Evolutionary conservation across 2,888 invertebrate genomes (phyloP).

Genomic region (Mellilla xanthometata): DNA sequence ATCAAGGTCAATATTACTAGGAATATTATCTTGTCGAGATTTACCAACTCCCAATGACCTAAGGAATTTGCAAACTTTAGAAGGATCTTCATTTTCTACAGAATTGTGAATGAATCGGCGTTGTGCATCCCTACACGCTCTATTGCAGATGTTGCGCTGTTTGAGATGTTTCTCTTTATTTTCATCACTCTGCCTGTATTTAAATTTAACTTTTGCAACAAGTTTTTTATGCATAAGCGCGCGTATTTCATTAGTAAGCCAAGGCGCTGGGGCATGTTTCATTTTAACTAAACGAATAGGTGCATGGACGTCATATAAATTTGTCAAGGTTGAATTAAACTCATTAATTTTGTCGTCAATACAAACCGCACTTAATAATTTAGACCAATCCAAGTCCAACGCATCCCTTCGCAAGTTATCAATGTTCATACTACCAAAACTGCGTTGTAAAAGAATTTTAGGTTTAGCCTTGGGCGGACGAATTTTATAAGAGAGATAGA

Average conservation of each 20-base stretch:
- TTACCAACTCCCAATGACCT: constrained; percentile 1
- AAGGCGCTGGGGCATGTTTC: not conserved
- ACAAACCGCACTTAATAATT: not conserved
- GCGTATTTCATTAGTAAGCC: constrained; percentile 1
- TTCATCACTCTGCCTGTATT: not conserved
- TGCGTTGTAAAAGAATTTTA: not conserved
- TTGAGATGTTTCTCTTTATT: not conserved
- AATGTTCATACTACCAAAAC: not conserved
- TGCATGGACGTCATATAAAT: not conserved
- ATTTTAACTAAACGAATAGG: not conserved
- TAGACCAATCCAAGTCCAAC: not conserved
- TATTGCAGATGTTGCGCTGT: constrained; percentile 3
- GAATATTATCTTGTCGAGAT: not conserved
- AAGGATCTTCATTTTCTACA: constrained; percentile 3
- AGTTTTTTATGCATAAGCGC: not conserved
- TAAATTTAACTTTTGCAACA: not conserved
- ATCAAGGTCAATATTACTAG: constrained; percentile 1
- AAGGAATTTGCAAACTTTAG: constrained; percentile 2
- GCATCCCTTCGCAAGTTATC: not conserved
- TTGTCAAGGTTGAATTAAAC: not conserved
- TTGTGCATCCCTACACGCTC: constrained; percentile 7
- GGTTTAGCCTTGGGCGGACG: not conserved
- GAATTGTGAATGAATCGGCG: constrained; percentile 4
- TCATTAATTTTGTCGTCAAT: not conserved
- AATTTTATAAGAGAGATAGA: not conserved